These are phyloP conservation scores for Grammomys dolichurus DNA, from an alignment of 2,113 vertebrate species.

Conservation along the genomic window DNA sequence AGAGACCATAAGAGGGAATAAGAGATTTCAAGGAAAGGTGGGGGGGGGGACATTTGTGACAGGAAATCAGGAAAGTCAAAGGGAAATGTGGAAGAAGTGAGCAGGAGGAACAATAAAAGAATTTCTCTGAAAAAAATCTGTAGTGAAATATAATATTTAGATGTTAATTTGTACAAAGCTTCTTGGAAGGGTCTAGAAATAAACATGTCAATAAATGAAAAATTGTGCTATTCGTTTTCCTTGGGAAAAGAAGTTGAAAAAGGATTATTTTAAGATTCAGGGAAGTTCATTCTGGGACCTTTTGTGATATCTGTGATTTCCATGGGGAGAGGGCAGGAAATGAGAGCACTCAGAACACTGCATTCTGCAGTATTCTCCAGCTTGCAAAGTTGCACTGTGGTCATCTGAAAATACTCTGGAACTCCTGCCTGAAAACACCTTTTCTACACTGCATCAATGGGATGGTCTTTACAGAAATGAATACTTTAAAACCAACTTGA, in stretches of 20 bases:
- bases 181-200: not conserved
- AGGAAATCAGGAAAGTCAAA: not conserved
- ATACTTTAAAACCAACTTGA: not conserved
- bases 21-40: not conserved
- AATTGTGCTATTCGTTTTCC: not conserved
- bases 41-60: not conserved
- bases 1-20: not conserved
- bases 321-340: conserved; percentile 79
- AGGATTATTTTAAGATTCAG: conserved; percentile 77
- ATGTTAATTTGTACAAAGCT: not conserved
- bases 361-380: not conserved
- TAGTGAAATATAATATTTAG: not conserved
- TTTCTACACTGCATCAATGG: not conserved
- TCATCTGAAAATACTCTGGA: conserved; percentile 40
- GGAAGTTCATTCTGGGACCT: conserved; percentile 74
- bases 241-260: conserved; percentile 68
- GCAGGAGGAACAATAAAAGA: not conserved
- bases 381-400: not conserved
- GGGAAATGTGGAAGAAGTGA: not conserved
- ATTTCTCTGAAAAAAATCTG: not conserved
- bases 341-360: conserved; percentile 66
- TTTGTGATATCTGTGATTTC: conserved; percentile 75
- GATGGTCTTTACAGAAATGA: not conserved
- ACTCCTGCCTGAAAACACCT: conserved; percentile 1
- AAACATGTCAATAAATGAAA: not conserved